phyloP scores from a whole-genome alignment of 2,113 vertebrate species.

The Salvelinus alpinus region DNA sequence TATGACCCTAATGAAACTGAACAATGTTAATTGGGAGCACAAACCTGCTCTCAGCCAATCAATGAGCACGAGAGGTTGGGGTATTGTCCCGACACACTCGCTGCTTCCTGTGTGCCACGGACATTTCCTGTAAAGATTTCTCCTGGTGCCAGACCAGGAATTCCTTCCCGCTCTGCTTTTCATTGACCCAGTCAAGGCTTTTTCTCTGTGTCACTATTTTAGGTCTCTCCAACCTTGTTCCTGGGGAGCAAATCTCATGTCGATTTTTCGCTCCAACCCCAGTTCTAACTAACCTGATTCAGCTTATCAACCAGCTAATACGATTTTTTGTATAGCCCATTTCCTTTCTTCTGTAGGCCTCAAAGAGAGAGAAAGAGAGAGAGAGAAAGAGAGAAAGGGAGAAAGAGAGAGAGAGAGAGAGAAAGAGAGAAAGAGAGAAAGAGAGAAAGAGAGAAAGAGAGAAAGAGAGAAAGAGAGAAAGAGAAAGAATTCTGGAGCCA shows the following conservation, averaged over 20 bases:
- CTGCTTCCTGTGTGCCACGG: slow-evolving; percentile 18
- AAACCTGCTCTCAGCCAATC: slow-evolving; percentile 34
- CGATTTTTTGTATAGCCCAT: too few relatives aligned
- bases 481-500: slow-evolving; percentile 59
- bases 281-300: too few relatives aligned
- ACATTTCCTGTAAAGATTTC: slow-evolving; percentile 37
- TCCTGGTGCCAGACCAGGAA: neutral
- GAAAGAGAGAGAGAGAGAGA: too few relatives aligned
- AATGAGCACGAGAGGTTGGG: slow-evolving; percentile 29
- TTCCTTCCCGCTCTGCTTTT: slow-evolving; percentile 14
- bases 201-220: neutral
- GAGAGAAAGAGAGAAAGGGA: slow-evolving; percentile 46
- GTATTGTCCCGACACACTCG: slow-evolving; percentile 13
- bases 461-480: neutral
- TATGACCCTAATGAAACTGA: slow-evolving; percentile 48
- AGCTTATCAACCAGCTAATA: too few relatives aligned
- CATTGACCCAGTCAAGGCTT: slow-evolving; percentile 2
- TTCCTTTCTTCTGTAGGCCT: too few relatives aligned
- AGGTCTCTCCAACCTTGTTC: neutral
- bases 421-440: too few relatives aligned
- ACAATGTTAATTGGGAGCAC: slow-evolving; percentile 48
- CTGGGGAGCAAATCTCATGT: too few relatives aligned
- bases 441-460: too few relatives aligned
- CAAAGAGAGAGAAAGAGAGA: too few relatives aligned
- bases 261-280: too few relatives aligned